phyloP scores from a whole-genome alignment of 2,113 vertebrate genomes.

The Origma solitaria region DNA sequence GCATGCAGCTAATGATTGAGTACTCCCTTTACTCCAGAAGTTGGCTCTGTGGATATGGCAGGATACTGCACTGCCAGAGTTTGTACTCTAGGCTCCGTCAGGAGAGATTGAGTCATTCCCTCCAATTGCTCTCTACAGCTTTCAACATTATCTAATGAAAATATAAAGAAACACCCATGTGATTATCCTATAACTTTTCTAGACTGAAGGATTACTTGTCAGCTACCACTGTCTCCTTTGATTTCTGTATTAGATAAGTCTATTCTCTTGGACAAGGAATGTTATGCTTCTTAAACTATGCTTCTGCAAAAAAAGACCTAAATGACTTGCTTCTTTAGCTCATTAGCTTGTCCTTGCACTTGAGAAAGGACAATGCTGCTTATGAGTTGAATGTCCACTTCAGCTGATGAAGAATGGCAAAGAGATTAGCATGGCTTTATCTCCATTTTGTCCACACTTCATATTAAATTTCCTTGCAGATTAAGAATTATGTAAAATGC shows the following conservation, averaged over 20 bases:
- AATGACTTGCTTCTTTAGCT: constrained; percentile 34
- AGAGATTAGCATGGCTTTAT: neutral
- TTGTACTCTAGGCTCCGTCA: neutral
- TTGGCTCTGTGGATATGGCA: neutral
- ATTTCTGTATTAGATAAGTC: neutral
- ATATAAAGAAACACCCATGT: neutral
- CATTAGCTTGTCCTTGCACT: constrained; percentile 44
- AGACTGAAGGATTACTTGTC: neutral
- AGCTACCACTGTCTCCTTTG: neutral
- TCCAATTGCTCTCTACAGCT: neutral
- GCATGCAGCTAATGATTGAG: neutral
- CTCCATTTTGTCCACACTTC: neutral
- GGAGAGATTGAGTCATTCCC: neutral
- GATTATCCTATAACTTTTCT: neutral
- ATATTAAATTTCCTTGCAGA: neutral
- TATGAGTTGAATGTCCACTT: neutral
- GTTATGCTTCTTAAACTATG: neutral
- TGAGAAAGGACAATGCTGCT: constrained; percentile 14
- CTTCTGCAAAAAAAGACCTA: neutral
- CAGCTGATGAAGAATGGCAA: neutral
- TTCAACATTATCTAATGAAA: neutral
- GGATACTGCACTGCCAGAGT: neutral
- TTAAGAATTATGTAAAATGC: neutral
- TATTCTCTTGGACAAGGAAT: neutral
- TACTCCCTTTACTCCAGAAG: neutral